Conservation (phyloP, 2,888 invertebrate genomes). For the Acrocyrtus sp. region DNA sequence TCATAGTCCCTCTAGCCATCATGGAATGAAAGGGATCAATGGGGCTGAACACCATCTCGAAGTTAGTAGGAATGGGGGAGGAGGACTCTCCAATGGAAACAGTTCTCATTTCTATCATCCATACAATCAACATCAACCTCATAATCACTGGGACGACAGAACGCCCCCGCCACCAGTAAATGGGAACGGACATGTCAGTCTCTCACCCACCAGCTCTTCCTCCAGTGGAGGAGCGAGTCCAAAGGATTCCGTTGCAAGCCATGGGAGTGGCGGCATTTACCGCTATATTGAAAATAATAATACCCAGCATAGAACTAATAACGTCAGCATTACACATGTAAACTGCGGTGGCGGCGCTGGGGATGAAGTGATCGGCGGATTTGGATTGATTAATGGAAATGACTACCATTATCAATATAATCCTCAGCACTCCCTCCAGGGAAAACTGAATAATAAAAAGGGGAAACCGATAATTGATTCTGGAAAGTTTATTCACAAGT, state of each 20-base stretch:
- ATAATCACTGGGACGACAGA: slow-evolving; percentile 24
- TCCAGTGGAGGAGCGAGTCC: slow-evolving; percentile 32
- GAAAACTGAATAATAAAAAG: slow-evolving; percentile 17
- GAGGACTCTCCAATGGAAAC: slow-evolving; percentile 15
- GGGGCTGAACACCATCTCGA: too few species aligned
- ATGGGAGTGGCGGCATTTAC: slow-evolving; percentile 28
- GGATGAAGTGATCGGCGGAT: slow-evolving; percentile 21
- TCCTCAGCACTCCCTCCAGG: too few species aligned
- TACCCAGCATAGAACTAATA: not conserved
- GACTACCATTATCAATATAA: slow-evolving; percentile 24
- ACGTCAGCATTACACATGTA: slow-evolving; percentile 39
- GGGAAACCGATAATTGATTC: slow-evolving; percentile 34
- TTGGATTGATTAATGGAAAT: slow-evolving; percentile 21
- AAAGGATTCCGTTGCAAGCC: slow-evolving; percentile 23
- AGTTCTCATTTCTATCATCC: slow-evolving; percentile 7
- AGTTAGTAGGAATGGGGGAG: slow-evolving; percentile 11
- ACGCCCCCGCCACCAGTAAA: slow-evolving; percentile 28
- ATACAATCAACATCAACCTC: slow-evolving; percentile 12
- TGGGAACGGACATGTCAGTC: slow-evolving; percentile 35
- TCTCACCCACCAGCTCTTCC: slow-evolving; percentile 38
- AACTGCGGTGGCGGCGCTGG: slow-evolving; percentile 10
- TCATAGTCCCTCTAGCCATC: not conserved
- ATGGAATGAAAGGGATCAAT: slow-evolving; percentile 41
- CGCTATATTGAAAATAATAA: slow-evolving; percentile 34
- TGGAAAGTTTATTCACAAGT: slow-evolving; percentile 36